Base-by-base conservation (phyloP, 2,113 vertebrate genomes). In the Engystomops pustulosus region DNA sequence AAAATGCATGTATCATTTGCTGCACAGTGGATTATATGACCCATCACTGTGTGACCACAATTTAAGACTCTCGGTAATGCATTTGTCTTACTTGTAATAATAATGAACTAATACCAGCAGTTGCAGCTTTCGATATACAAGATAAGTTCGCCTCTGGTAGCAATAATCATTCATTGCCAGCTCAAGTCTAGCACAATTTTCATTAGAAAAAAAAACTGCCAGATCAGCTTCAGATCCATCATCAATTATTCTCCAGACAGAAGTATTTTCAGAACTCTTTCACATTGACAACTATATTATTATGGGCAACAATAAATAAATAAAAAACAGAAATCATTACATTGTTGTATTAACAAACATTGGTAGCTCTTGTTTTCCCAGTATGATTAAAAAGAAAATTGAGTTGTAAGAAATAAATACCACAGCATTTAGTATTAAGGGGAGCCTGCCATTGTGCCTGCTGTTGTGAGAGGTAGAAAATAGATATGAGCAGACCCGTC, bases 151-250 rank as follows among this genome's bases (percentile, higher is more conserved):
- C 75, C 75, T 77, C 51, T 38, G 74, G 74, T 77, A 60, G 20
- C 51, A 77, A 58, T 38, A 60, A 78, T 78, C 53, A 60, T 27
- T 78, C 75, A 25, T 78, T 78, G 51, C 60, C 75, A 78, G 49
- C 12, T 38, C 9, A 58, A 20, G 38, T 78, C 51, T 58, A 38
- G 20, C 18, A 58, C 51, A 38, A 38, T n/a, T 60, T 41, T 76
- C 47, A 76, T 76, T 76, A 53, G 45, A 9, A 76, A 76, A 11
- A 51, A 76, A 53, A 45, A 53, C 30, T 78, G 20, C n/a, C n/a
- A n/a, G n/a, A 78, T 78, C 51, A 60, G 32, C 41, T 78, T 78
- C 34, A 58, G 51, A 78, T 41, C 12, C 75, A 60, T 78, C 51
- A 60, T 78, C 47, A 34, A 58, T 78, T 55, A 38, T 60, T 36